Percentiles rank a stretch among this genome's conserved stretches.
These are phyloP conservation scores for Philereme transversata DNA, from an alignment of 2,888 invertebrate genomes.

Conservation along the genomic window DNA sequence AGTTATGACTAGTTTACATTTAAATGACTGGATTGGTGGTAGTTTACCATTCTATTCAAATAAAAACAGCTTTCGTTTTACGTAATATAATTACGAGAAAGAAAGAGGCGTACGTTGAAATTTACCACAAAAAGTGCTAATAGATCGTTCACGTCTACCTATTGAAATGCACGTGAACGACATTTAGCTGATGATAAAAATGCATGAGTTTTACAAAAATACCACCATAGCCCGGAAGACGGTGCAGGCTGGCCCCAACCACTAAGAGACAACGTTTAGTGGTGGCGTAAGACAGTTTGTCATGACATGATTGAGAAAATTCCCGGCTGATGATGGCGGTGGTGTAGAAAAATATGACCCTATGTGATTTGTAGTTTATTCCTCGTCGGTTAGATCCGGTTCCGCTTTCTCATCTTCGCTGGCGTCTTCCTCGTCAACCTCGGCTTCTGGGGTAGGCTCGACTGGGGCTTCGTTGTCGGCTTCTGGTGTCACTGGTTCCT, in stretches of 20 bases:
- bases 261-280: neutral
- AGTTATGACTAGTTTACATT: slow-evolving; percentile 56
- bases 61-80: slow-evolving; percentile 57
- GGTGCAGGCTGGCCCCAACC: neutral
- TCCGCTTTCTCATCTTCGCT: slow-evolving; percentile 79
- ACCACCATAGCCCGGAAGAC: slow-evolving; percentile 6
- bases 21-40: slow-evolving; percentile 63
- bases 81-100: slow-evolving; percentile 71
- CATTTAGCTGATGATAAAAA: slow-evolving; percentile 58
- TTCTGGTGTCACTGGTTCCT: slow-evolving; percentile 78
- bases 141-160: slow-evolving; percentile 61
- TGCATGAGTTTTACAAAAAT: slow-evolving; percentile 44
- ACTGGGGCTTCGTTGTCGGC: slow-evolving; percentile 55
- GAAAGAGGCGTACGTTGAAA: slow-evolving; percentile 52
- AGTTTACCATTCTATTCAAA: slow-evolving; percentile 33
- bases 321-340: slow-evolving; percentile 7
- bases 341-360: slow-evolving; percentile 42
- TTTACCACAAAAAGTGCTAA: slow-evolving; percentile 55
- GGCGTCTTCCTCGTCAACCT: slow-evolving; percentile 61
- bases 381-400: slow-evolving; percentile 80
- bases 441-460: slow-evolving; percentile 43
- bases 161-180: slow-evolving; percentile 59
- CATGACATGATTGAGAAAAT: no score
- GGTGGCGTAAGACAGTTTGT: neutral
- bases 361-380: slow-evolving; percentile 55